Evolutionary conservation across 2,113 vertebrate genomes (phyloP), one percentile per base, ranked within the genome.

Genomic region (Cygnus atratus): DNA sequence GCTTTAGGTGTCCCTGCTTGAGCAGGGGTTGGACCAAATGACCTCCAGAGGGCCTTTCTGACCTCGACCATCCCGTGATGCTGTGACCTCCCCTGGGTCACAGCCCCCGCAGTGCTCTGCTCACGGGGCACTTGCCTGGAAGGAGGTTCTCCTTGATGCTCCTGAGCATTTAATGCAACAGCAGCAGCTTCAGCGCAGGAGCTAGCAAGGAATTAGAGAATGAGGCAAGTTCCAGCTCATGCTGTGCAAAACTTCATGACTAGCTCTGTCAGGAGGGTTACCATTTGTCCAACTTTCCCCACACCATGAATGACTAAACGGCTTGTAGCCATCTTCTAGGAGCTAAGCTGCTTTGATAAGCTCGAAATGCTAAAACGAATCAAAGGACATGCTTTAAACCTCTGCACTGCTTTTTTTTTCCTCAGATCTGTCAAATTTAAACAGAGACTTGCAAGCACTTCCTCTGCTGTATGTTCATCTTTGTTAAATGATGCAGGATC

Each of bases 401-500:
- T 55, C 39, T 48, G 13, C 66, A 21, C 19, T 41, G 43, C 16
- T 39, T 90, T 39, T 65, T 87, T 74, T 48, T 46, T 22, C 35
- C 52, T 92, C 41, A 65, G 54, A 84, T 87, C 70, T 91, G 57
- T 58, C 41, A 76, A 78, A 73, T 84, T 88, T 84, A 90, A 90
- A 88, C 31, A 33, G 57, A 74, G 29, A 19, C 48, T 79, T 76
- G 31, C 31, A 89, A 87, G 35, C 37, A 54, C 29, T 82, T 90
- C 54, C 7, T 63, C 66, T 66, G 54, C 70, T 79, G 14, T 65
- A 28, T 68, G 44, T 81, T 92, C 62, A 17, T 41, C 79, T 89
- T 11, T 66, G 58, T 90, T 94, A 90, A 92, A 82, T 88, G 93
- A 87, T 91, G 80, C 73, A 94, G 91, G 80, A 82, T 80, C 71